These are phyloP conservation scores for Dicrurus megarhynchus DNA, from an alignment of 2,113 vertebrate genomes.

Conservation along the genomic window DNA sequence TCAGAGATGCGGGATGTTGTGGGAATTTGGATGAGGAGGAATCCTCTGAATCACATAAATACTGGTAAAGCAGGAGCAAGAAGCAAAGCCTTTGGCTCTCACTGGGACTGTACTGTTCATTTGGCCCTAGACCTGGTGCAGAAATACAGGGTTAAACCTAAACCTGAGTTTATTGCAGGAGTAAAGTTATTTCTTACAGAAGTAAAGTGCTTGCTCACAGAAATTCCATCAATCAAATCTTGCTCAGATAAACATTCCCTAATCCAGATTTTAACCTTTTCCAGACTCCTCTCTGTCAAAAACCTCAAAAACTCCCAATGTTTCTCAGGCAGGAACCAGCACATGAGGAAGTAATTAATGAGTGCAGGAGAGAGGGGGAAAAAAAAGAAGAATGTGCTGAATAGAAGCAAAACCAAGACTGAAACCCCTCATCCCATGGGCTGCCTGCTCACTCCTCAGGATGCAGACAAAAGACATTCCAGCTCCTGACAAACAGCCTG, in stretches of 20 bases:
- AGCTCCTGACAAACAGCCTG: background rate
- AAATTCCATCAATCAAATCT: background rate
- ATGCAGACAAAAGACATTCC: background rate
- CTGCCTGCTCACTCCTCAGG: background rate
- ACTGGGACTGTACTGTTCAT: background rate
- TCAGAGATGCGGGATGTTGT: background rate
- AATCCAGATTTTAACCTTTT: background rate
- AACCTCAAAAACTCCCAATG: background rate
- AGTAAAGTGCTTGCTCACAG: background rate
- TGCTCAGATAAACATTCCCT: background rate
- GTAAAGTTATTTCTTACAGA: background rate
- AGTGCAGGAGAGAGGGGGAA: background rate
- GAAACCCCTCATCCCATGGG: background rate
- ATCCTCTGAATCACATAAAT: background rate
- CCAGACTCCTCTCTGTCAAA: background rate
- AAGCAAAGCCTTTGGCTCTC: background rate
- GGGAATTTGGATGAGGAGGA: background rate
- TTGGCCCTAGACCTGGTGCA: background rate
- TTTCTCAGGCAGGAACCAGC: background rate
- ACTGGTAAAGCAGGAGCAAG: background rate
- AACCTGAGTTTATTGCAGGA: background rate
- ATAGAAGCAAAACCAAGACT: slow-evolving; percentile 7
- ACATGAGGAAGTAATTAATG: slow-evolving; percentile 55
- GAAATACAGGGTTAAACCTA: background rate
- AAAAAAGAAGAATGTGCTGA: slow-evolving; percentile 22